Evolutionary conservation across 1,140 invertebrate genomes (phyloP).

Genomic region (Ceratosolen fusciceps): DNA sequence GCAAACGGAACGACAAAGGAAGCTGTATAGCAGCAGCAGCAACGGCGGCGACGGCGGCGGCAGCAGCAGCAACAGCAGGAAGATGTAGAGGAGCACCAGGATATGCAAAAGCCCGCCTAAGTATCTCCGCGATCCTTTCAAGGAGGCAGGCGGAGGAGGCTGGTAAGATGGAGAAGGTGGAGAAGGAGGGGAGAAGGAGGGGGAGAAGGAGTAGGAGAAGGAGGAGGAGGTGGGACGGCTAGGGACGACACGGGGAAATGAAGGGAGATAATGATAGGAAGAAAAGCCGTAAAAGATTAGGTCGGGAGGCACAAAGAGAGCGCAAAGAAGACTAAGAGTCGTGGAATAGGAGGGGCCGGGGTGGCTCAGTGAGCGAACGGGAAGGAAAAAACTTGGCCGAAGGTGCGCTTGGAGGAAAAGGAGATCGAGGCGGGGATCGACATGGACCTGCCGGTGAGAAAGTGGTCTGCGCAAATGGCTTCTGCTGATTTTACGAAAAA

Average conservation of each 20-base stretch:
- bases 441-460: conserved; percentile 5
- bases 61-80: too few species aligned
- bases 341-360: not conserved
- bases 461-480: not conserved
- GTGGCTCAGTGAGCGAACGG: not conserved
- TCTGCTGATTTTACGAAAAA: not conserved
- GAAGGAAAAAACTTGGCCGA: not conserved
- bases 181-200: not conserved
- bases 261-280: conserved; percentile 30
- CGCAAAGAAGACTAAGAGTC: not conserved
- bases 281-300: conserved; percentile 29
- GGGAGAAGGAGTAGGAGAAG: too few species aligned
- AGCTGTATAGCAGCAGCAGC: not conserved
- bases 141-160: not conserved
- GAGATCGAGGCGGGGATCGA: conserved; percentile 7
- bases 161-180: not conserved
- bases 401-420: not conserved
- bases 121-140: not conserved
- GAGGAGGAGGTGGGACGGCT: not conserved
- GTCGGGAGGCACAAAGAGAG: too few species aligned
- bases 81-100: not conserved
- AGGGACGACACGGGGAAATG: conserved; percentile 21
- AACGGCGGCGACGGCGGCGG: too few species aligned
- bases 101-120: not conserved
- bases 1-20: not conserved